Base-by-base conservation (phyloP, 2,888 invertebrate genomes). In the Ichneumon xanthorius region DNA sequence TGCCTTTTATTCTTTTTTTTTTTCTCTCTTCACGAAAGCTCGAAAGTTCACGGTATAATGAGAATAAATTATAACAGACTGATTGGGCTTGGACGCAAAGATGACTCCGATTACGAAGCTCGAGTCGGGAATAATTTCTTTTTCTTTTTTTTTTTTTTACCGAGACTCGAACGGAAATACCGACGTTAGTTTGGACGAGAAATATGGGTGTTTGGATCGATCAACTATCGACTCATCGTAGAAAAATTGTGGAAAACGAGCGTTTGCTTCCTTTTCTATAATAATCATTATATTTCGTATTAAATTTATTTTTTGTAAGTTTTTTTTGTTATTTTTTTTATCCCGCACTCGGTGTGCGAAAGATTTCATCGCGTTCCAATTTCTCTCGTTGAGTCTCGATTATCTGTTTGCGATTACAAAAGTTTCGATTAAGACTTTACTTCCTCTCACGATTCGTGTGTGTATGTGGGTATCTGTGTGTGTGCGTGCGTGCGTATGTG, bases 201-300 rank as follows among this genome's bases (percentile, higher is more conserved):
- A 86, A 85, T 84, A 79, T 72, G 82, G 84, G 80, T 80, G 84
- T 86, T 86, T 87, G 55, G 78, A 82, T 89, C 84, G 87, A 86
- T 87, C 72, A 58, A 72, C 50, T 53, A 88, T 87, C 82, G 84
- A 68, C 22, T 63, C 75, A 67, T 70, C 77, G 76, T 76, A 45
- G 77, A 37, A 78, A 82, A 83, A 86, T 79, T 58, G 45, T 75
- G 71, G 73, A 79, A 78, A 84, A 71, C 77, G 61, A 76, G n/a
- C 40, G 58, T 50, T 37, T 37, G 7, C 70, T 67, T 37, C 33
- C 33, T 26, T 75, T 65, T 26, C 58, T 26, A 48, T n/a, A 16
- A 55, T 58, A 73, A 55, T 71, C 68, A 30, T 45, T 77, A 72
- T 72, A 26, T 55, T 75, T 61, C 30, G 45, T 7, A 37, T 77